phyloP scores from a whole-genome alignment of 2,888 invertebrate species.

The Rhagonycha fulva region DNA sequence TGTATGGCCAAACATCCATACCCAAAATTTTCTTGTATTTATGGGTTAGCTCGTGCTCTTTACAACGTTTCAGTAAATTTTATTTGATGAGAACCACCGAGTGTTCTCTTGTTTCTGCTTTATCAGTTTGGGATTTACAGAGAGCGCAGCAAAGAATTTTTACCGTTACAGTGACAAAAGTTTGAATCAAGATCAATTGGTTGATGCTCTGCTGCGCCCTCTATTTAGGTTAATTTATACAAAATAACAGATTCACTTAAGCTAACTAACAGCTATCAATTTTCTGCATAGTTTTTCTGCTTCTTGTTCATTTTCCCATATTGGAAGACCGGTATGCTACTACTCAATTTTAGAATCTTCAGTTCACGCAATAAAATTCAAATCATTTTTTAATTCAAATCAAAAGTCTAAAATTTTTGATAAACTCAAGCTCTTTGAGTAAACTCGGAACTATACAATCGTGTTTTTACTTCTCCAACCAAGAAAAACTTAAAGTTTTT shows the following conservation, averaged over 20 bases:
- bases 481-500: no score
- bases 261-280: background rate
- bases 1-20: background rate
- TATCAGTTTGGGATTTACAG: background rate
- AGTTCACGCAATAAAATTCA: background rate
- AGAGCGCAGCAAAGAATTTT: background rate
- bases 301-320: background rate
- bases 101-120: background rate
- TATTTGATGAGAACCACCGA: background rate
- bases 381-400: background rate
- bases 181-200: background rate
- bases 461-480: no score
- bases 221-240: background rate
- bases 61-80: background rate
- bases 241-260: background rate
- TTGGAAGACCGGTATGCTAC: background rate
- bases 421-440: no score
- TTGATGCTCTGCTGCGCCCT: background rate
- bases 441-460: no score
- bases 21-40: background rate
- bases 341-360: background rate
- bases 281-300: background rate
- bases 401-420: no score
- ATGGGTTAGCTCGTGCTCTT: background rate
- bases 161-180: background rate